These are phyloP conservation scores for Percopsis transmontana DNA, from an alignment of 2,113 vertebrate species.

Conservation along the genomic window DNA sequence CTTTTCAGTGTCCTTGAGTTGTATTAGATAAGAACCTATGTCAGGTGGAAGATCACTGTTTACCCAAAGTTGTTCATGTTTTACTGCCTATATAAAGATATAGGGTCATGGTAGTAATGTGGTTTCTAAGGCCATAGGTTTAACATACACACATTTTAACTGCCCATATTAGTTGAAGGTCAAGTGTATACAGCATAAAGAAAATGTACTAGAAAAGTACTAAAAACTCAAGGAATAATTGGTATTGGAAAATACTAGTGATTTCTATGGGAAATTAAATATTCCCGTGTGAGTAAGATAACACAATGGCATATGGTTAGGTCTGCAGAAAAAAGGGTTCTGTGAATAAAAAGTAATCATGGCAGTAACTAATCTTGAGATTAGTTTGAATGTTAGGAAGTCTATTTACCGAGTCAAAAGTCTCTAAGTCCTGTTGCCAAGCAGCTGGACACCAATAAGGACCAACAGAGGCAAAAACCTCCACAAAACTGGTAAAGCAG, in stretches of 20 bases:
- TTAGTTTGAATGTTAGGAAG: conserved; percentile 30
- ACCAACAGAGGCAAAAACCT: conserved; percentile 1
- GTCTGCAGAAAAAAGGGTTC: conserved; percentile 21
- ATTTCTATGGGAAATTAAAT: no score
- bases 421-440: conserved; percentile 14
- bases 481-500: no score
- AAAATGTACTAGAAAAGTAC: no score
- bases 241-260: no score
- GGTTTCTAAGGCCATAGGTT: conserved; percentile 2
- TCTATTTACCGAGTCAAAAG: conserved; percentile 4
- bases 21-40: neutral
- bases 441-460: conserved; percentile 4
- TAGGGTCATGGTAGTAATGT: neutral
- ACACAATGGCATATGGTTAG: neutral
- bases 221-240: no score
- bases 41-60: conserved; percentile 6
- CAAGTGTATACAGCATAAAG: neutral
- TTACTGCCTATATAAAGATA: conserved; percentile 1
- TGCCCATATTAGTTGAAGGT: neutral
- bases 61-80: neutral
- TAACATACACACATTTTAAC: conserved; percentile 9
- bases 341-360: conserved; percentile 42
- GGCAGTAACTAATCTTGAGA: conserved; percentile 42
- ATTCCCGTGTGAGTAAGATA: conserved; percentile 2
- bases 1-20: conserved; percentile 1